Base-by-base conservation (phyloP, 2,888 invertebrate genomes). In the Nebria salina region DNA sequence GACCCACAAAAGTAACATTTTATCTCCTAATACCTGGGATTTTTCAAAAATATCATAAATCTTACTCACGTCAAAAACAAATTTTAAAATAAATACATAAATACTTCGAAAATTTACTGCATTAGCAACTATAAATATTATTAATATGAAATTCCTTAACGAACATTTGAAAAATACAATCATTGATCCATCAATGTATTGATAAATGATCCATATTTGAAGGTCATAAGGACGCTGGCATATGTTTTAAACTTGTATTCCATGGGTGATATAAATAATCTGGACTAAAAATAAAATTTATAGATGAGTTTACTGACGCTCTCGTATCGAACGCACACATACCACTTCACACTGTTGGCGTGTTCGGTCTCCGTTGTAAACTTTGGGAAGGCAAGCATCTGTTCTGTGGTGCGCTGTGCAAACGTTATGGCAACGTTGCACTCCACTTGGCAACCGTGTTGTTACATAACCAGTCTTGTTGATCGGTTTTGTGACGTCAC, bases 391-490 rank as follows among this genome's bases (percentile, higher is more conserved):
- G 54, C 4, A 54, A 54, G 54, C 54, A 54, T 54, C 54, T 54
- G 54, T 54, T 54, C 54, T 54, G 11, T 54, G 13, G 54, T 54
- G 54, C 54, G 54, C 54, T 34, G 15, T 26, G 5, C 7, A 6
- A 15, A 70, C 70, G 26, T 8, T 26, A 66, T 81, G 75, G 81
- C 81, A 81, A 81, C 81, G 20, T 65, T 65, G 78, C 79, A 41
- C 76, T n/a, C 26, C 42, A 68, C 43, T 77, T 70, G 80, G 75
- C 81, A 81, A 81, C 81, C 66, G 25, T 26, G 81, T 73, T 26
- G 76, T 81, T 81, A 81, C 81, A 81, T 81, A 81, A 81, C 81
- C 76, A 76, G 81, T 81, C 76, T 81, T 81, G 81, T 81, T 81
- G 81, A 81, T 81, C 81, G 76, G 81, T 81, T 76, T 72, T 20